Evolutionary conservation across 2,888 invertebrate species (phyloP), one percentile per base, ranked within the genome.

Genomic region (Ditula angustiorana): DNA sequence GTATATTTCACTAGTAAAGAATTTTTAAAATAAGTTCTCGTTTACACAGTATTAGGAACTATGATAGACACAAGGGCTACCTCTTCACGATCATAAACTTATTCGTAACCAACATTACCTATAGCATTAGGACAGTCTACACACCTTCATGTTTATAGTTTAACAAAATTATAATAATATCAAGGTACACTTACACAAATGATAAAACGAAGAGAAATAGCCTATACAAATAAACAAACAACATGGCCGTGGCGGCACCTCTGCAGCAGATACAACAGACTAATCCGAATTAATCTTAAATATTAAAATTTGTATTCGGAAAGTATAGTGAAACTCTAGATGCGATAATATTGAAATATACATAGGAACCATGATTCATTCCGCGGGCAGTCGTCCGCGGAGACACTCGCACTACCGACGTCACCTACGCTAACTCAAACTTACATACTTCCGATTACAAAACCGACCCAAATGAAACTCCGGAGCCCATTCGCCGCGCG

Each of bases 291-390:
- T 76, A 92, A 90, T 91, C 91, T 92, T 92, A 92, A 91, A 92
- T 90, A 91, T 91, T 92, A 92, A 90, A 92, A 92, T 91, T 91
- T 91, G 92, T 92, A 87, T 92, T 92, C 91, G 92, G 92, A 90
- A 92, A 92, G 91, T 91, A 92, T 90, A 91, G 89, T 90, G 91
- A 92, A 92, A 92, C 91, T 91, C 90, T 92, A 92, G 90, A 92
- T 90, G 92, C 92, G 90, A 88, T 90, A 91, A 92, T 92, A 92
- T 92, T 93, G 93, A 93, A 92, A 93, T 93, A 91, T 93, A 93
- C 92, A 93, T 93, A 93, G 93, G 93, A 93, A 93, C 93, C 93
- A 93, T 93, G 92, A 92, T 92, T 91, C 89, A 82, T 86, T 85
- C 91, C 92, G 91, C 90, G 90, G 89, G 77, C 84, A 77, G 71